Conservation (phyloP, 1,140 invertebrate species). For the Aphelenchoides avenae region DNA sequence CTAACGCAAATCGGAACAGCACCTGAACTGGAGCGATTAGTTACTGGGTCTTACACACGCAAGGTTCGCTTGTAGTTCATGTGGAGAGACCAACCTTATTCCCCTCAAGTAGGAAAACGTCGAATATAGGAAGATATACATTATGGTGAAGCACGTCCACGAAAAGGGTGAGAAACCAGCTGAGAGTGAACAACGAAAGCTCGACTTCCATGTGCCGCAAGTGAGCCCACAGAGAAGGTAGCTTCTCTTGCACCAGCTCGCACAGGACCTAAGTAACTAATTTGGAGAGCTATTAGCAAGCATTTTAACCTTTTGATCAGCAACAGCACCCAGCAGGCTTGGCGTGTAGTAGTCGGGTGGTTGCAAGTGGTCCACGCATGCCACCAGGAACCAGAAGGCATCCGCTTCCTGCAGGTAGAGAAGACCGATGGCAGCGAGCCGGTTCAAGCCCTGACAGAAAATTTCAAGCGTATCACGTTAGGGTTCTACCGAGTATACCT, state of each 20-base stretch:
- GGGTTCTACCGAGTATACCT: too few species aligned
- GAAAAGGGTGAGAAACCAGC: slow-evolving; percentile 67
- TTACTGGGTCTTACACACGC: too few species aligned
- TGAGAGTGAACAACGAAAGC: slow-evolving; percentile 65
- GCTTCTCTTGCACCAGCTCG: slow-evolving; percentile 65
- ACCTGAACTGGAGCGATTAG: slow-evolving; percentile 10
- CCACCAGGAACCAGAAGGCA: slow-evolving; percentile 66
- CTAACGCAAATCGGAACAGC: slow-evolving; percentile 65
- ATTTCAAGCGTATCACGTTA: too few species aligned
- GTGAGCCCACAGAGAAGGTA: slow-evolving; percentile 63
- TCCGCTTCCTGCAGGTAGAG: slow-evolving; percentile 66
- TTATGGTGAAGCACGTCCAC: slow-evolving; percentile 65
- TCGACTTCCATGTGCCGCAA: slow-evolving; percentile 64
- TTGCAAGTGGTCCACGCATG: slow-evolving; percentile 65
- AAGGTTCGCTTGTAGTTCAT: slow-evolving; percentile 21
- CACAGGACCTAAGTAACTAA: slow-evolving; percentile 59
- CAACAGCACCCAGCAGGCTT: slow-evolving; percentile 64
- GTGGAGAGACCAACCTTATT: slow-evolving; percentile 61
- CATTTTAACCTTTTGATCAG: slow-evolving; percentile 62
- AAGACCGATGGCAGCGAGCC: slow-evolving; percentile 65
- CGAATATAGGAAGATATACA: slow-evolving; percentile 66
- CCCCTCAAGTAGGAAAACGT: slow-evolving; percentile 66
- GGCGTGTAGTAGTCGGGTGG: slow-evolving; percentile 64
- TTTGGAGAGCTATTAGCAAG: slow-evolving; percentile 42
- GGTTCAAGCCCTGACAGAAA: slow-evolving; percentile 63